Conservation (phyloP, 2,797 vertebrate genomes). For the Sebastes flavidus region DNA sequence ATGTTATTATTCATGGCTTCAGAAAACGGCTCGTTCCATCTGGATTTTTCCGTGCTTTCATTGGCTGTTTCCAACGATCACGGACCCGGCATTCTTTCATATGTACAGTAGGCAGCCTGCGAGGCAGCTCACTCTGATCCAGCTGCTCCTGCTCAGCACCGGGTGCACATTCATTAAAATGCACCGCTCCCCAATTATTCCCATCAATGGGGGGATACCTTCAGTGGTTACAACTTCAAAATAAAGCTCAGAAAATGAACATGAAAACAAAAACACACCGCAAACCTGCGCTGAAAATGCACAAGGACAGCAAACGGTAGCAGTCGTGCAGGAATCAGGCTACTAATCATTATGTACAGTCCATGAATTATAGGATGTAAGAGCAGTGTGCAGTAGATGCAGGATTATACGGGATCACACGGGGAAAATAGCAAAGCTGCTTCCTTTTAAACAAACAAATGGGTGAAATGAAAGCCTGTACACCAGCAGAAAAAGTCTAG, state of each 20-base stretch:
- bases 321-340: conserved; percentile 3
- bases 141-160: conserved; percentile 28
- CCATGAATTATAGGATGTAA: conserved; percentile 11
- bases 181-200: conserved; percentile 58
- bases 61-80: conserved; percentile 20
- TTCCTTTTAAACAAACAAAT: conserved; percentile 35
- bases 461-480: conserved; percentile 12
- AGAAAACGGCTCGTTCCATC: conserved; percentile 35
- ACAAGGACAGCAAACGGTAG: neutral
- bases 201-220: conserved; percentile 57
- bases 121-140: conserved; percentile 51
- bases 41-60: conserved; percentile 28
- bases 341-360: conserved; percentile 22
- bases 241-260: conserved; percentile 23
- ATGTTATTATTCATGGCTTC: conserved; percentile 43
- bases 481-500: neutral
- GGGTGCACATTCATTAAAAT: conserved; percentile 51
- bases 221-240: conserved; percentile 42
- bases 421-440: neutral
- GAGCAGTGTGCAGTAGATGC: neutral
- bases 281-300: conserved; percentile 10
- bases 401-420: neutral
- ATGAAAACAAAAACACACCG: conserved; percentile 14
- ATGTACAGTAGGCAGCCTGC: conserved; percentile 40
- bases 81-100: conserved; percentile 40